phyloP scores from a whole-genome alignment of 1,140 invertebrate species.

The Apis cerana region DNA sequence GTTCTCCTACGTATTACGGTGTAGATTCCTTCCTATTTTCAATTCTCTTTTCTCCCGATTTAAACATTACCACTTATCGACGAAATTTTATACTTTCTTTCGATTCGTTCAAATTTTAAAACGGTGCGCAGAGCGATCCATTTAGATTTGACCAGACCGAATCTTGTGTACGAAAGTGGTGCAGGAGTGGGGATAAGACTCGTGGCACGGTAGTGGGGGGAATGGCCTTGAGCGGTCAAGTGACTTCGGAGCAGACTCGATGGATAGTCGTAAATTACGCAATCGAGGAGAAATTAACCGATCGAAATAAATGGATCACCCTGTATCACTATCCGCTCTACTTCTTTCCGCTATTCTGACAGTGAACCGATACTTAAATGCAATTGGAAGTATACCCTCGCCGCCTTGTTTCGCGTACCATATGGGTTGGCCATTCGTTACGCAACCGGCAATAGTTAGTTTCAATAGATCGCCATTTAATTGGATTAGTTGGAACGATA shows the following conservation, averaged over 20 bases:
- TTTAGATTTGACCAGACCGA: neutral
- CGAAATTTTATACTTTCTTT: no score
- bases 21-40: neutral
- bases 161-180: no score
- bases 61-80: neutral
- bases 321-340: neutral
- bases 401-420: constrained; percentile 1
- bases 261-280: no score
- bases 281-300: neutral
- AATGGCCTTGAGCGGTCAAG: no score
- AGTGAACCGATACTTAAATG: neutral
- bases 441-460: constrained; percentile 28
- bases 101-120: neutral
- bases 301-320: neutral
- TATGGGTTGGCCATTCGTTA: constrained; percentile 10
- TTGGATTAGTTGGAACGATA: constrained; percentile 44
- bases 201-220: no score
- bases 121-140: neutral
- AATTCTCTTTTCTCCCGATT: neutral
- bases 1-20: constrained; percentile 22
- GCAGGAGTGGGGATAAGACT: no score
- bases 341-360: neutral
- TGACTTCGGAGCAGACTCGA: no score
- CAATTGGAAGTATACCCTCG: neutral
- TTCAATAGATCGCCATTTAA: constrained; percentile 47